Evolutionary conservation across 1,140 invertebrate genomes (phyloP).

Genomic region (Leguminivora glycinivorella): DNA sequence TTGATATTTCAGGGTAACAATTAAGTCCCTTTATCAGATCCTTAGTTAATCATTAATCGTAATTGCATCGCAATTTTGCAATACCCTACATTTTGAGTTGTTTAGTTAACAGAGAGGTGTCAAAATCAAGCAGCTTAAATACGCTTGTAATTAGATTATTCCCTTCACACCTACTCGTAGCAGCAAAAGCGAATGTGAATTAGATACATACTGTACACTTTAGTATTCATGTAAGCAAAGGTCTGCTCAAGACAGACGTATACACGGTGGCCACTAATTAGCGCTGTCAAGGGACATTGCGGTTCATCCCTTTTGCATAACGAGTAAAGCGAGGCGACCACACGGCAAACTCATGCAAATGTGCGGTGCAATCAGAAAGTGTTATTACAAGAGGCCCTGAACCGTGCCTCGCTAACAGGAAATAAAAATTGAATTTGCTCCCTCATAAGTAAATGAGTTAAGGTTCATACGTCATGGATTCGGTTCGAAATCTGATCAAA

Average conservation of each 20-base stretch:
- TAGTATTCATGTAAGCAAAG: slow-evolving; percentile 5
- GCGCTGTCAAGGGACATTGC: slow-evolving; percentile 6
- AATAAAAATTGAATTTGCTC: not conserved
- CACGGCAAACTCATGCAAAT: slow-evolving; percentile 24
- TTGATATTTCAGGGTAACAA: too few species aligned
- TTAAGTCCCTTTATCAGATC: too few species aligned
- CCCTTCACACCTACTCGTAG: too few species aligned
- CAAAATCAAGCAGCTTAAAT: too few species aligned
- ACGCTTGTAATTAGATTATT: not conserved
- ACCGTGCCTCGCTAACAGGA: not conserved
- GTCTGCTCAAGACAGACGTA: slow-evolving; percentile 19
- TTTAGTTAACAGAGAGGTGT: too few species aligned
- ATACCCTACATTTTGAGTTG: too few species aligned
- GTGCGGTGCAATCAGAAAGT: slow-evolving; percentile 24
- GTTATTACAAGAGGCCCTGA: slow-evolving; percentile 1
- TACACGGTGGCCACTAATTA: slow-evolving; percentile 12
- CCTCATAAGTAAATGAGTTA: not conserved
- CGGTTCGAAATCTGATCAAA: too few species aligned
- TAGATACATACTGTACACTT: not conserved
- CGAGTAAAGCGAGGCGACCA: slow-evolving; percentile 3
- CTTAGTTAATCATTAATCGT: too few species aligned
- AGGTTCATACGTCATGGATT: too few species aligned
- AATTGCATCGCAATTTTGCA: too few species aligned
- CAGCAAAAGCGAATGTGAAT: not conserved
- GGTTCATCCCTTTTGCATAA: slow-evolving; percentile 25